Evolutionary conservation across 2,888 invertebrate genomes (phyloP), one percentile per base, ranked within the genome.

Genomic region (Leucania comma): DNA sequence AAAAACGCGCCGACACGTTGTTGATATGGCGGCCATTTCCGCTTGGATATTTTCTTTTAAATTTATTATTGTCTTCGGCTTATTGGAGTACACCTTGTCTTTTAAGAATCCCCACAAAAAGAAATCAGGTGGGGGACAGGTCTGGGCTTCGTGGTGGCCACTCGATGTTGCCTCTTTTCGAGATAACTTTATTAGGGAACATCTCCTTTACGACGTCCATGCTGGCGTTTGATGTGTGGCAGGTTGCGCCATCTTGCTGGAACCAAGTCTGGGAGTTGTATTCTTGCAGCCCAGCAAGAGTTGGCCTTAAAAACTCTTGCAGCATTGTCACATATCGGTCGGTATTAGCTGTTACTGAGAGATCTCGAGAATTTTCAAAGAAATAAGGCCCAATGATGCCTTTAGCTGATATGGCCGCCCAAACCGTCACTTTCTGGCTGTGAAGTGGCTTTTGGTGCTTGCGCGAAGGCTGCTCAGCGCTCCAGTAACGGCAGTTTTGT

Each of bases 71-170:
- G 29, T 54, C 2, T 54, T 5, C 20, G n/a, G n/a, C n/a, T n/a
- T n/a, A n/a, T n/a, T n/a, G n/a, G n/a, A n/a, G n/a, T n/a, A n/a
- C n/a, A n/a, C n/a, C n/a, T n/a, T n/a, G n/a, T n/a, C n/a, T n/a
- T 54, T 29, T 1, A 54, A 1, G 54, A 2, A 54, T 54, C 54
- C 29, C 54, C 29, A 54, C 54, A 26, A 9, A 35, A 35, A 10
- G 35, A 35, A 9, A 35, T 35, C 35, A 9, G 12, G 2, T 35
- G 35, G 35, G n/a, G 35, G 53, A 53, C 53, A 29, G 3, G 53
- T 53, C 20, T 2, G 26, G 53, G 53, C 53, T 53, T 53, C 53
- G 26, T 53, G 53, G 26, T 53, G 53, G 26, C 53, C 53, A 53
- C 53, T 53, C 26, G 26, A 53, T 53, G 2, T 53, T 3, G 1